Evolutionary conservation across 2,113 vertebrate species (phyloP).

Genomic region (Datnioides undecimradiatus): DNA sequence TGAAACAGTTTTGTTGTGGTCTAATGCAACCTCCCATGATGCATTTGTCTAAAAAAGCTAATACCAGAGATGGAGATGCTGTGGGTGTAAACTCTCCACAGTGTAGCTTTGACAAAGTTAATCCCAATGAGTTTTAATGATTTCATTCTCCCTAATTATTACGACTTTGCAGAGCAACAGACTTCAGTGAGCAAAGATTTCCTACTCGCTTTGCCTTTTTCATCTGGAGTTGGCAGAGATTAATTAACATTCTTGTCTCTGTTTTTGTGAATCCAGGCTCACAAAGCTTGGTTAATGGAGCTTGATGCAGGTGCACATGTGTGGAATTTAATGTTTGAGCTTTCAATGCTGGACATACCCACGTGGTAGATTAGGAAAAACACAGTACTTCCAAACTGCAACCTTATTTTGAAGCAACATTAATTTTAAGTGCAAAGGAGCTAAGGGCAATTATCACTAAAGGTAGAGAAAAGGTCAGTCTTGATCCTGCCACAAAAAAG

Average conservation of each 20-base stretch:
- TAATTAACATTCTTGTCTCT: not conserved
- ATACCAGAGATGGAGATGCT: no score
- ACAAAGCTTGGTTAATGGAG: not conserved
- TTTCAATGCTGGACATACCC: not conserved
- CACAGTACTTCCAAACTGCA: not conserved
- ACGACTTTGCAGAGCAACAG: no score
- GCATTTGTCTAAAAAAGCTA: not conserved
- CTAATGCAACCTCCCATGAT: not conserved
- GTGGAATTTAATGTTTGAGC: not conserved
- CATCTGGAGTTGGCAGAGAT: not conserved
- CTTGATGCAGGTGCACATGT: not conserved
- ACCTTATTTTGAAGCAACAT: constrained; percentile 5
- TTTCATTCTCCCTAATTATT: no score
- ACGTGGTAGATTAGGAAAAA: not conserved
- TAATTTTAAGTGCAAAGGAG: not conserved
- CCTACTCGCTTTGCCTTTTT: not conserved
- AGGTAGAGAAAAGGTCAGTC: constrained; percentile 2
- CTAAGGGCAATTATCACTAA: not conserved
- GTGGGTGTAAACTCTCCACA: no score
- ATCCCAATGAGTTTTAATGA: not conserved
- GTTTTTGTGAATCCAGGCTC: not conserved
- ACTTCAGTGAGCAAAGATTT: not conserved
- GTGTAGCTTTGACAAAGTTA: no score
- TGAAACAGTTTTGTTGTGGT: not conserved
- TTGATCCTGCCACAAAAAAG: constrained; percentile 16